A percentile compares a stretch with the other conserved stretches of the same genome.
phyloP scores from a whole-genome alignment of 2,113 vertebrate genomes.

The Petaurus breviceps region DNA sequence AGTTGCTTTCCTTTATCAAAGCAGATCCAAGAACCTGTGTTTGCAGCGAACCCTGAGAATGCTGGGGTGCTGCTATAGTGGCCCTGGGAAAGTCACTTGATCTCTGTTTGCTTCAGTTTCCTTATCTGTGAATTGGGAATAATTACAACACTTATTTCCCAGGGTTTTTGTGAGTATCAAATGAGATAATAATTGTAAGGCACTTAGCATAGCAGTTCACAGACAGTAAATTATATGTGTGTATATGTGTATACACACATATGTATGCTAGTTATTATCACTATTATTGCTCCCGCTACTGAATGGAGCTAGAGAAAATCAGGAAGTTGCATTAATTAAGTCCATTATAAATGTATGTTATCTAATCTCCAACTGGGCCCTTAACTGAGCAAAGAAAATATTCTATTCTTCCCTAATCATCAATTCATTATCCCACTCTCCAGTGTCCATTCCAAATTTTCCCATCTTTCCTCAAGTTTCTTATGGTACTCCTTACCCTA shows the following conservation, averaged over 20 bases:
- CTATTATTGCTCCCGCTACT: background rate
- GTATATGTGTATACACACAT: too few species aligned
- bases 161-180: background rate
- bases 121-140: background rate
- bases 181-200: background rate
- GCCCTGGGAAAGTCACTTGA: background rate
- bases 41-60: too few species aligned
- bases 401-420: background rate
- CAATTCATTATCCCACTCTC: background rate
- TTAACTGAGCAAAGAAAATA: background rate
- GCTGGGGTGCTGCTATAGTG: too few species aligned
- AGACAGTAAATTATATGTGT: background rate
- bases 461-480: too few species aligned
- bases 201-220: background rate
- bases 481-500: too few species aligned
- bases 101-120: background rate
- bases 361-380: background rate
- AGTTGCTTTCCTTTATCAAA: too few species aligned
- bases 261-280: background rate
- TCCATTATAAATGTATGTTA: background rate
- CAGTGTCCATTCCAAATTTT: background rate
- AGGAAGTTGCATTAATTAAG: background rate
- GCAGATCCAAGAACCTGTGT: too few species aligned
- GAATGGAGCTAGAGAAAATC: background rate
- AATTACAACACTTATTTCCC: background rate